A percentile compares a stretch with the other conserved stretches of the same genome.
These are phyloP conservation scores for Engraulis encrasicolus DNA, from an alignment of 2,113 vertebrate species.

Conservation along the genomic window DNA sequence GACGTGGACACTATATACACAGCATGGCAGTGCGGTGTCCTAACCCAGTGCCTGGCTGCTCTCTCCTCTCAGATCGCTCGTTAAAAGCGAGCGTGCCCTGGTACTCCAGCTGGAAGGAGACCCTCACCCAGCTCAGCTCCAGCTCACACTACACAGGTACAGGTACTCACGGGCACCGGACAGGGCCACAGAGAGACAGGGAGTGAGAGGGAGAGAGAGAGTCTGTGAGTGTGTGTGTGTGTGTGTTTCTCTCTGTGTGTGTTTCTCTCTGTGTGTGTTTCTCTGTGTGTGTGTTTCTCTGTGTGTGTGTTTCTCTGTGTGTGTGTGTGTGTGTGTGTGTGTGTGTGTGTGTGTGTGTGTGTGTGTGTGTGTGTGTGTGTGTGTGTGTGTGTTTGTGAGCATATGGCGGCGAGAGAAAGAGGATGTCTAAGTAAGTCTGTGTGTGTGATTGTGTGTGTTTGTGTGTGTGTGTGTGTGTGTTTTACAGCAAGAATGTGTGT, in stretches of 20 bases:
- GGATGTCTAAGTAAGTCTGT: too few species aligned
- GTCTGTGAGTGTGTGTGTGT: too few species aligned
- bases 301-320: not conserved
- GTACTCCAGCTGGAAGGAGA: conserved; percentile 91
- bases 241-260: not conserved
- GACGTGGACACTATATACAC: too few species aligned
- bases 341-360: not conserved
- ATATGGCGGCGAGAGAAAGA: too few species aligned
- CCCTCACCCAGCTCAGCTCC: conserved; percentile 85
- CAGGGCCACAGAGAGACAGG: conserved; percentile 48
- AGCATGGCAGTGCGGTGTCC: too few species aligned
- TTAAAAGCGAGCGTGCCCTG: conserved; percentile 91
- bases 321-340: not conserved
- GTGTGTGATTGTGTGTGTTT: not conserved
- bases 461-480: not conserved
- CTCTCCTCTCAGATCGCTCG: conserved; percentile 85
- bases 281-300: not conserved
- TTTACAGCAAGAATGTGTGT: too few species aligned
- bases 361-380: too few species aligned
- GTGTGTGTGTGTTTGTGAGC: too few species aligned
- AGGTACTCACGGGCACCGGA: conserved; percentile 77
- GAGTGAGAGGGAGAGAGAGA: conserved; percentile 53
- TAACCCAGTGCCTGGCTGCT: conserved; percentile 39
- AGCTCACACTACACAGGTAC: conserved; percentile 87
- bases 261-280: conserved; percentile 12